These are phyloP conservation scores for Nothobranchius kuhntae DNA, from an alignment of 2,113 vertebrate species.

Conservation along the genomic window DNA sequence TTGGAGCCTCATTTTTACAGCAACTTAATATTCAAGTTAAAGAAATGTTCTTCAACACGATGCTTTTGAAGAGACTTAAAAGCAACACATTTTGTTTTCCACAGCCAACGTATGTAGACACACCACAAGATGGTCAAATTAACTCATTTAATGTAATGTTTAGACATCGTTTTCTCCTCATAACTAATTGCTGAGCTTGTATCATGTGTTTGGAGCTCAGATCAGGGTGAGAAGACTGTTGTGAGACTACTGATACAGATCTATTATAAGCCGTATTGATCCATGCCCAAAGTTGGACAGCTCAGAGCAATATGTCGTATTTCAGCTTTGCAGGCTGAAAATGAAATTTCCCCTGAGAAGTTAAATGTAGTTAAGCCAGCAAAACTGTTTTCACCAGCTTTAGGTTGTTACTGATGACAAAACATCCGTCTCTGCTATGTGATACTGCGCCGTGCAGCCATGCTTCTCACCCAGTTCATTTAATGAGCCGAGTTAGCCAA, in stretches of 20 bases:
- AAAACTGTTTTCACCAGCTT: slow-evolving; percentile 33
- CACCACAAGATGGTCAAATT: slow-evolving; percentile 36
- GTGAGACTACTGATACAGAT: slow-evolving; percentile 63
- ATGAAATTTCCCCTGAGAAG: slow-evolving; percentile 61
- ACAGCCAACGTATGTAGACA: slow-evolving; percentile 9
- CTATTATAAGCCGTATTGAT: slow-evolving; percentile 71
- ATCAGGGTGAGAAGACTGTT: slow-evolving; percentile 49
- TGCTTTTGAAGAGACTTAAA: slow-evolving; percentile 12
- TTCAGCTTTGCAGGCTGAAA: slow-evolving; percentile 56
- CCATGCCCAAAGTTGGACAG: slow-evolving; percentile 55
- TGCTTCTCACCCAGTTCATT: slow-evolving; percentile 21
- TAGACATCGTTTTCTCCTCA: slow-evolving; percentile 20
- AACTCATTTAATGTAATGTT: not conserved
- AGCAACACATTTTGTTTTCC: not conserved
- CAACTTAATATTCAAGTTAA: slow-evolving; percentile 8
- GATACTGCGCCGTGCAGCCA: slow-evolving; percentile 5
- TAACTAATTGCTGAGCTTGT: slow-evolving; percentile 37
- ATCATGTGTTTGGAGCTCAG: slow-evolving; percentile 47
- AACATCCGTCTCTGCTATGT: slow-evolving; percentile 19
- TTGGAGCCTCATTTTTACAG: slow-evolving; percentile 16
- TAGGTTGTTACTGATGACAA: slow-evolving; percentile 32
- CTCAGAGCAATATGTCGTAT: slow-evolving; percentile 45
- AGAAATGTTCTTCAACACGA: not conserved
- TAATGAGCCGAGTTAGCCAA: slow-evolving; percentile 46
- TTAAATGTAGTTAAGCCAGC: slow-evolving; percentile 53